Evolutionary conservation across 2,888 invertebrate species (phyloP), one percentile per base, ranked within the genome.

Genomic region (Leptinotarsa juncta): DNA sequence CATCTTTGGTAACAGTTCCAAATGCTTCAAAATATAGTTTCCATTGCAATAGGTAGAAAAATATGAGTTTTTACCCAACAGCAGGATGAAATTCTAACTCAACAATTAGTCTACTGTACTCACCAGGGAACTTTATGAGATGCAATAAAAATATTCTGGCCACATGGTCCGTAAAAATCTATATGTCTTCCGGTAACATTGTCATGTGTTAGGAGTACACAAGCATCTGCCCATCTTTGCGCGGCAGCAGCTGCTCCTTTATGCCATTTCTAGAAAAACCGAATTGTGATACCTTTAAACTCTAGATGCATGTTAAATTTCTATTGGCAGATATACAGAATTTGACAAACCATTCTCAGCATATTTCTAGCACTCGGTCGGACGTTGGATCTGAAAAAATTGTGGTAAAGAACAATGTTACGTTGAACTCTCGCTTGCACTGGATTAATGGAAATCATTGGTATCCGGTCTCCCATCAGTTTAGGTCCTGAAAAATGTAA

Each of bases 101-200:
- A 42, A 42, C 10, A 42, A 3, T 62, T 42, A 23, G 23, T 48
- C 23, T 71, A 20, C 14, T 62, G 53, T 66, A 73, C 89, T 89
- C 89, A 94, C 95, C 95, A 95, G 49, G 94, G 94, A 32, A 95
- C 94, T 88, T 93, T 92, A 79, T 93, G 92, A 3, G 93, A 91
- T n/a, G 95, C 91, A 42, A 95, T 93, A 85, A 95, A 95, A 75
- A 95, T 92, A 86, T 95, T 95, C 86, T 95, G 95, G 3, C 95
- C 95, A 84, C 95, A 95, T 48, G 91, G 88, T 49, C 95, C 95
- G 79, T 92, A 92, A 75, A 90, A 88, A 18, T 93, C 90, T 49
- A 93, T 90, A 75, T 90, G 90, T 75, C 94, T 90, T 73, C 94
- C 94, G 26, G 90, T 89, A 1, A 90, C 89, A 81, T 91, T 91